Conservation (phyloP, 2,888 invertebrate species). For the Eupeodes latifasciatus region DNA sequence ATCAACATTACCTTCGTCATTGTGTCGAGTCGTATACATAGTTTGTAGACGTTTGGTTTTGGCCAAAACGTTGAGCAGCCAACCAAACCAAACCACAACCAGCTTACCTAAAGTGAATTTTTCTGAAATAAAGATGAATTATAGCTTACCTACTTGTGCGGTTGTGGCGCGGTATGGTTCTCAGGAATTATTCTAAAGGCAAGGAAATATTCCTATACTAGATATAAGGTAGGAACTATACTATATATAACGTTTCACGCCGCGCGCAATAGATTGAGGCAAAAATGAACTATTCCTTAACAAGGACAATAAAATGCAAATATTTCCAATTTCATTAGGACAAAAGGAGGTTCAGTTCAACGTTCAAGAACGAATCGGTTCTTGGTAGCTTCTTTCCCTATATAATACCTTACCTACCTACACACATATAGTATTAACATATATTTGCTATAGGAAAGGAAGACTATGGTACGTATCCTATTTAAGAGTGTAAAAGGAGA, state of each 20-base stretch:
- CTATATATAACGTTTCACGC: no score
- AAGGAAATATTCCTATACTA: constrained; percentile 30
- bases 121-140: constrained; percentile 75
- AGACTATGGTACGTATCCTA: background rate
- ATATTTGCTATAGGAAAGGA: background rate
- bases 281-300: constrained; percentile 72
- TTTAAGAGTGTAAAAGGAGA: background rate
- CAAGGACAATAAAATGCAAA: constrained; percentile 76
- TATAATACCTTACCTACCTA: background rate
- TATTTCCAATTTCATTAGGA: constrained; percentile 72
- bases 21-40: background rate
- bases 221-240: background rate
- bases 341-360: constrained; percentile 2
- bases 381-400: constrained; percentile 29
- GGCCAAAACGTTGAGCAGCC: constrained; percentile 55
- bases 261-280: constrained; percentile 29
- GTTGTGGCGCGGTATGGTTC: background rate
- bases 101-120: constrained; percentile 72
- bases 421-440: no score
- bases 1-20: background rate
- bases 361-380: constrained; percentile 40
- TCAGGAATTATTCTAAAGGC: constrained; percentile 26
- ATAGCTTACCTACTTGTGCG: constrained; percentile 54
- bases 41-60: constrained; percentile 33
- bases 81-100: background rate